These are phyloP conservation scores for Drosophila nebulosa DNA, from an alignment of 1,140 invertebrate genomes.

Conservation along the genomic window DNA sequence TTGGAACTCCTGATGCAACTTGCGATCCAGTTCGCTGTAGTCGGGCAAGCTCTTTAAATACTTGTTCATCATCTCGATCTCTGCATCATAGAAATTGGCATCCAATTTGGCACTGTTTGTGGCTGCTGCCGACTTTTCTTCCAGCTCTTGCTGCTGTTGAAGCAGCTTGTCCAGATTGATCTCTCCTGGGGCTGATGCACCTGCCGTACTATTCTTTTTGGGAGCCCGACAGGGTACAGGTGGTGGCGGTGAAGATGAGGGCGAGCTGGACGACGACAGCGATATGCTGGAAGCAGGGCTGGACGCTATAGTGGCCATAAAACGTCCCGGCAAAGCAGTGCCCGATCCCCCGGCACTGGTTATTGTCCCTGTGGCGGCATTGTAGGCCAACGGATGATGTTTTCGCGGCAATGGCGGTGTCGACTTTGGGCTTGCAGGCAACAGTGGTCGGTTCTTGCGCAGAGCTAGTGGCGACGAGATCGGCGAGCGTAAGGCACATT, in stretches of 20 bases:
- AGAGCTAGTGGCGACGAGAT: constrained; percentile 64
- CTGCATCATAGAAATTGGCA: constrained; percentile 78
- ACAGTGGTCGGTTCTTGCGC: constrained; percentile 61
- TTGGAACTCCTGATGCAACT: constrained; percentile 77
- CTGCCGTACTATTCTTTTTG: constrained; percentile 33
- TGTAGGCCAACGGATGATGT: constrained; percentile 68
- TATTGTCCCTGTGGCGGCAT: constrained; percentile 62
- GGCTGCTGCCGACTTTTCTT: constrained; percentile 66
- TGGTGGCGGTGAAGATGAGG: constrained; percentile 69
- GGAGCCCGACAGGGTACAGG: constrained; percentile 70
- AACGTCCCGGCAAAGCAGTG: constrained; percentile 44
- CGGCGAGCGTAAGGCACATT: constrained; percentile 60
- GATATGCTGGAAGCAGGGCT: constrained; percentile 71
- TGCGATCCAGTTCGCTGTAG: constrained; percentile 77
- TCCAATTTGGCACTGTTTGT: constrained; percentile 67
- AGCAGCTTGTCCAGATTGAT: constrained; percentile 67
- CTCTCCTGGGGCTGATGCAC: constrained; percentile 9
- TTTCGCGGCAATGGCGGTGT: constrained; percentile 72
- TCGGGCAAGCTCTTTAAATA: constrained; percentile 80
- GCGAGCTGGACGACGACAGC: constrained; percentile 71
- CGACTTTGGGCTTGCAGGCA: constrained; percentile 69
- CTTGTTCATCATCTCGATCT: constrained; percentile 81
- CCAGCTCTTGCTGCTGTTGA: constrained; percentile 69
- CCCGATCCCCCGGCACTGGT: constrained; percentile 45
- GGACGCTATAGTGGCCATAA: constrained; percentile 58